These are phyloP conservation scores for Hystrix cristata DNA, from an alignment of 2,113 vertebrate species.

Conservation along the genomic window DNA sequence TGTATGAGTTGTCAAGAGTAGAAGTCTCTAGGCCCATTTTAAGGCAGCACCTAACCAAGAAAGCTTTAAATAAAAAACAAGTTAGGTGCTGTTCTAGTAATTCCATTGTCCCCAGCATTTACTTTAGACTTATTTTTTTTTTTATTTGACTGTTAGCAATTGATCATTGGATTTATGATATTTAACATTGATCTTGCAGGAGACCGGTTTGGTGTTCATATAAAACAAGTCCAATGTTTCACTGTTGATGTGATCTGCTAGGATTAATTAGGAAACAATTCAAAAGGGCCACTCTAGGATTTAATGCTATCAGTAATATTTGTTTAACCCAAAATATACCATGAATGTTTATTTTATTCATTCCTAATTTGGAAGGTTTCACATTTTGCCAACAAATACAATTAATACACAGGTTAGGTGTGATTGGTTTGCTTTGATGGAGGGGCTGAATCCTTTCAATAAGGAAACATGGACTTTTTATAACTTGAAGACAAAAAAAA, in stretches of 20 bases:
- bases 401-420: constrained; percentile 83
- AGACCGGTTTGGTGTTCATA: not conserved
- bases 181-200: constrained; percentile 46
- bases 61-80: constrained; percentile 51
- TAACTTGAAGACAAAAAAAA: not conserved
- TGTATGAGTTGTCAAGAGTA: not conserved
- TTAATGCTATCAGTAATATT: constrained; percentile 86
- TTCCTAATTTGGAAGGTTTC: constrained; percentile 88
- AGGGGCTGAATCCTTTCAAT: constrained; percentile 69
- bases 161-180: constrained; percentile 1
- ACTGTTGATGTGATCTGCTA: constrained; percentile 3
- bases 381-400: constrained; percentile 83
- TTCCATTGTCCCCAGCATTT: not conserved
- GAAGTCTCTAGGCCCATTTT: not conserved
- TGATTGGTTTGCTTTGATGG: constrained; percentile 86
- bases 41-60: not conserved
- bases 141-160: not conserved
- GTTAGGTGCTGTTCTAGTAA: not conserved
- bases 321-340: constrained; percentile 86
- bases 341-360: constrained; percentile 86
- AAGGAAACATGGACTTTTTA: constrained; percentile 71
- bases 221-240: constrained; percentile 41
- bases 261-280: constrained; percentile 68
- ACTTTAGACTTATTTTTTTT: not conserved
- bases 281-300: constrained; percentile 85